Base-by-base conservation (phyloP, 2,113 vertebrate genomes). In the Scortum barcoo region DNA sequence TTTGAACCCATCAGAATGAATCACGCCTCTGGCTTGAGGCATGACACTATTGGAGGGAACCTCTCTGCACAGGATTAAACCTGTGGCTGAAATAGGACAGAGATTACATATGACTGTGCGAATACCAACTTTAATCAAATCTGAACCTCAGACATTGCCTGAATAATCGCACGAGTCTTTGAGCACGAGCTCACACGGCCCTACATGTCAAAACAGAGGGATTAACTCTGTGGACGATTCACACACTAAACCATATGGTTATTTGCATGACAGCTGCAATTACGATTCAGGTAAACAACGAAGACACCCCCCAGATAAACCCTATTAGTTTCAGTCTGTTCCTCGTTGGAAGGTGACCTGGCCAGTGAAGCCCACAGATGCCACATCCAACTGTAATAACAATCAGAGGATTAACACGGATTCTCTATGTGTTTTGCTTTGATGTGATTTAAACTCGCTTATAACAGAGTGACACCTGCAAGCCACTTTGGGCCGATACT, bases 201-300 rank as follows among this genome's bases (percentile, higher is more conserved):
- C 46, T 22, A 3, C 12, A 58, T 70, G 24, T 36, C 30, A 48
- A 13, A 11, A 51, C 33, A n/a, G 17, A 11, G 3, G 24, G 38
- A 69, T 73, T 72, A 76, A 57, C 44, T 38, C 7, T 5, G 5
- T 19, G 3, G 63, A 73, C 71, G 4, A 88, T 77, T 53, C n/a
- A 57, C 42, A 46, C 24, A 28, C 42, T 56, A 62, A 78, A 42
- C 12, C 28, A 61, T 8, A 17, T 11, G 14, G 16, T 57, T 58
- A 7, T 63, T 36, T 58, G 11, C 33, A 14, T 60, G 19, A 65
- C 42, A 13, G 13, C 46, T 62, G 58, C 33, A 76, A 63, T 86
- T 63, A 80, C 12, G 22, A 65, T 67, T 63, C 38, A 78, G 66
- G 24, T 51, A 56, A 76, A 71, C 83, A 85, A 62, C 60, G 84